Percentiles rank a stretch among this genome's conserved stretches.
These are phyloP conservation scores for Papilio polyxenes DNA, from an alignment of 1,140 invertebrate genomes.

Conservation along the genomic window DNA sequence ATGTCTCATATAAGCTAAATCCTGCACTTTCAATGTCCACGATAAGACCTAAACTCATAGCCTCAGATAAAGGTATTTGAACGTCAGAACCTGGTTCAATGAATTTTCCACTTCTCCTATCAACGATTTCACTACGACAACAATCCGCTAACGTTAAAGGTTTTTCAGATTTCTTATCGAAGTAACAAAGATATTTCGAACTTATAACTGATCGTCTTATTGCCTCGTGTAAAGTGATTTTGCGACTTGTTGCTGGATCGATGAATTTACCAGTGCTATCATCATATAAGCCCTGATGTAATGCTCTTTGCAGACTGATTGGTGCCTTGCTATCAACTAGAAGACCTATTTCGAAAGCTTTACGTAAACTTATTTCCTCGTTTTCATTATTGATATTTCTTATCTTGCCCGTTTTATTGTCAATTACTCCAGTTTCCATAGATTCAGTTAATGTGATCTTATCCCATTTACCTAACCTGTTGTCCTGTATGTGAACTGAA, in stretches of 20 bases:
- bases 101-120: conserved; percentile 89
- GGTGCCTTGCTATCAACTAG: conserved; percentile 90
- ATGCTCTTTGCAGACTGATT: conserved; percentile 91
- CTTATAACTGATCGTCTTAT: conserved; percentile 90
- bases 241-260: conserved; percentile 87
- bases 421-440: conserved; percentile 87
- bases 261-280: conserved; percentile 90
- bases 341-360: conserved; percentile 90
- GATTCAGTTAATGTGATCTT: conserved; percentile 89
- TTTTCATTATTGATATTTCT: conserved; percentile 85
- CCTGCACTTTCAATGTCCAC: conserved; percentile 91
- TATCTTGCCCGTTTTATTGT: conserved; percentile 87
- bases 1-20: conserved; percentile 90
- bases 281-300: conserved; percentile 93
- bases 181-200: conserved; percentile 90
- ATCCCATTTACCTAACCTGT: conserved; percentile 86
- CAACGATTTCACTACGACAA: conserved; percentile 90
- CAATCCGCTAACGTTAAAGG: conserved; percentile 88
- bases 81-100: conserved; percentile 85
- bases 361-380: conserved; percentile 86
- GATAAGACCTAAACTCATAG: conserved; percentile 88
- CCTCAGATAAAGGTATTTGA: conserved; percentile 85
- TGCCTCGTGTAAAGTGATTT: conserved; percentile 91
- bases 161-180: conserved; percentile 86
- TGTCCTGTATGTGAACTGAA: conserved; percentile 92